Evolutionary conservation across 2,888 invertebrate species (phyloP).

Genomic region (Seira ritae): DNA sequence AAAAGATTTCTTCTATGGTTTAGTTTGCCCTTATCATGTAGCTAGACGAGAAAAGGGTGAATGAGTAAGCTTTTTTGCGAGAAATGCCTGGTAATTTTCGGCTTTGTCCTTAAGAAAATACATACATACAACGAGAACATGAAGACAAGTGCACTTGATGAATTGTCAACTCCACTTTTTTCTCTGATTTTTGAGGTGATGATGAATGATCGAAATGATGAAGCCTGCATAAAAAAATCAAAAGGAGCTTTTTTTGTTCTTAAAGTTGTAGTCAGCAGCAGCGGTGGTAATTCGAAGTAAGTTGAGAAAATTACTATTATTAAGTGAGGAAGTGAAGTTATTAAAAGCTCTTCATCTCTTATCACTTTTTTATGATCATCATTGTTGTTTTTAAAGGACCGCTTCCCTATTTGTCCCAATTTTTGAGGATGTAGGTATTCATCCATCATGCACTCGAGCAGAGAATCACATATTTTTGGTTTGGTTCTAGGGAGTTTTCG

Average conservation of each 20-base stretch:
- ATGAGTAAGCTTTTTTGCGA: conserved; percentile 27
- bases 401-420: conserved; percentile 21
- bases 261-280: background rate
- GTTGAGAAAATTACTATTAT: conserved; percentile 38
- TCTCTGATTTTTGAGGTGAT: conserved; percentile 7
- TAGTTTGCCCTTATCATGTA: background rate
- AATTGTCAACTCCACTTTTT: conserved; percentile 26
- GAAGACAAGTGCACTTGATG: conserved; percentile 29
- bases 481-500: background rate
- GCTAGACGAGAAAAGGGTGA: background rate
- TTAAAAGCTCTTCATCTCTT: conserved; percentile 31
- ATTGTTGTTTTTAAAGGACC: conserved; percentile 29
- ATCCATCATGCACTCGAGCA: background rate
- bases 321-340: conserved; percentile 25
- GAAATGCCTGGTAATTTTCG: conserved; percentile 12
- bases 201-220: conserved; percentile 23
- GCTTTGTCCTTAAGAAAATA: background rate
- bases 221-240: background rate
- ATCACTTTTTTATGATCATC: conserved; percentile 15
- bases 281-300: background rate
- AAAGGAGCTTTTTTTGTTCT: conserved; percentile 23
- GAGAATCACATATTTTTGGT: too few relatives aligned
- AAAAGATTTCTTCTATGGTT: background rate
- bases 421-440: conserved; percentile 15
- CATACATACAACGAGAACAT: background rate